A percentile compares a stretch with the other conserved stretches of the same genome.
These are phyloP conservation scores for Meloidogyne floridensis DNA, from an alignment of 1,140 invertebrate genomes.

Conservation along the genomic window DNA sequence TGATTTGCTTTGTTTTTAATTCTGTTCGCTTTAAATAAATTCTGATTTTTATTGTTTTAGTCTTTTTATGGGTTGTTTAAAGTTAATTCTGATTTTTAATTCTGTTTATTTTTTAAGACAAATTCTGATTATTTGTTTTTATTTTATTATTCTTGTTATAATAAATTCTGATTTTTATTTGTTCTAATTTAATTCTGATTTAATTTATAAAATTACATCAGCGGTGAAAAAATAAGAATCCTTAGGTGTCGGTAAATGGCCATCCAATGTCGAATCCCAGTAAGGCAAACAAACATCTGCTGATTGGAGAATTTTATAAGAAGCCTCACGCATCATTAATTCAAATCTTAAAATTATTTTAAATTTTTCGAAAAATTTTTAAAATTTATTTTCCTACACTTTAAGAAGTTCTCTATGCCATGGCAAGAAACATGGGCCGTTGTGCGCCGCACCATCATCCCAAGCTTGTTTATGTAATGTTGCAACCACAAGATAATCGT, in stretches of 20 bases:
- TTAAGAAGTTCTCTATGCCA: constrained; percentile 52
- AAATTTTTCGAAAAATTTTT: neutral
- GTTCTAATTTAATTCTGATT: neutral
- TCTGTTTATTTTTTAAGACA: too few relatives aligned
- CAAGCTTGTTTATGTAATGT: constrained; percentile 50
- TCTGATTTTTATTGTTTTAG: neutral
- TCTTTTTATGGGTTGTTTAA: too few relatives aligned
- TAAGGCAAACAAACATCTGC: constrained; percentile 64
- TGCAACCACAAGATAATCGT: constrained; percentile 60
- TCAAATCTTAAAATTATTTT: neutral
- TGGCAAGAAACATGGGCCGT: constrained; percentile 51
- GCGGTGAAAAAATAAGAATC: constrained; percentile 65
- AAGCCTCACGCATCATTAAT: neutral
- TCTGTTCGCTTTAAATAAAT: neutral
- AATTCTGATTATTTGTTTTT: too few relatives aligned
- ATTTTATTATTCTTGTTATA: too few relatives aligned
- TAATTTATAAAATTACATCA: constrained; percentile 39
- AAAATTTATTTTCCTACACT: constrained; percentile 50
- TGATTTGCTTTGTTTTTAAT: neutral
- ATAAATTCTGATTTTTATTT: constrained; percentile 4
- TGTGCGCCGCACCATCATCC: constrained; percentile 58
- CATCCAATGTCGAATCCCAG: constrained; percentile 67
- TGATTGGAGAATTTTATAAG: constrained; percentile 36
- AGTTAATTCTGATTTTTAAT: neutral
- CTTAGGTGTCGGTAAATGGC: constrained; percentile 57